Base-by-base conservation (phyloP, 2,797 vertebrate species). In the Triplophysa yarkandensis region DNA sequence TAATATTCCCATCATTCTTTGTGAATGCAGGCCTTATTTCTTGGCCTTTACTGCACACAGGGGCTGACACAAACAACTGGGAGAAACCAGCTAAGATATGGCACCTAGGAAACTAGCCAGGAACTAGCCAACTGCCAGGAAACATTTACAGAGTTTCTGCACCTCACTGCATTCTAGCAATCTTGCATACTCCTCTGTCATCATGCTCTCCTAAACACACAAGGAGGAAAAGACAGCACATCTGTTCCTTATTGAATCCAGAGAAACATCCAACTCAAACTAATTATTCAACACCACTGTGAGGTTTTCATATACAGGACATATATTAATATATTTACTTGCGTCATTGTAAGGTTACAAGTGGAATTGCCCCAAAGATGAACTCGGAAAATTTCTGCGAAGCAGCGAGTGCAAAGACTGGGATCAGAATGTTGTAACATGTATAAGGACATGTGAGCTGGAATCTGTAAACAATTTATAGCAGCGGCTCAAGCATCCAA, bases 171-270 rank as follows among this genome's bases (percentile, higher is more conserved):
- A 74, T 65, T 74, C 65, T 44, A 66, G 50, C 50, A 55, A 80
- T 80, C 54, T 30, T 58, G 55, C 71, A 78, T 66, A 72, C 57
- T 80, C 58, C 36, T 27, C 68, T 69, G 64, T 62, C 36, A 74
- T 52, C 57, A 39, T 74, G 46, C 36, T 50, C 25, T 41, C 62
- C 71, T 72, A 76, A 71, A 66, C 48, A 55, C 32, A 61, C 52
- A 55, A 23, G 36, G 28, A 41, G 39, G 60, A 68, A 72, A 64
- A 43, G 66, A 77, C 68, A 63, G 32, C 67, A 77, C 82, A 79
- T 77, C 73, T 83, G 77, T 68, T 78, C 36, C 71, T 78, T 71
- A 77, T 82, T 84, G 65, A 79, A 81, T 74, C 50, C 76, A 76
- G 61, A 71, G 62, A 77, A 62, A 61, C 63, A 43, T 27, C 66